Evolutionary conservation across 2,888 invertebrate species (phyloP).

Genomic region (Caenorhabditis macrosperma): DNA sequence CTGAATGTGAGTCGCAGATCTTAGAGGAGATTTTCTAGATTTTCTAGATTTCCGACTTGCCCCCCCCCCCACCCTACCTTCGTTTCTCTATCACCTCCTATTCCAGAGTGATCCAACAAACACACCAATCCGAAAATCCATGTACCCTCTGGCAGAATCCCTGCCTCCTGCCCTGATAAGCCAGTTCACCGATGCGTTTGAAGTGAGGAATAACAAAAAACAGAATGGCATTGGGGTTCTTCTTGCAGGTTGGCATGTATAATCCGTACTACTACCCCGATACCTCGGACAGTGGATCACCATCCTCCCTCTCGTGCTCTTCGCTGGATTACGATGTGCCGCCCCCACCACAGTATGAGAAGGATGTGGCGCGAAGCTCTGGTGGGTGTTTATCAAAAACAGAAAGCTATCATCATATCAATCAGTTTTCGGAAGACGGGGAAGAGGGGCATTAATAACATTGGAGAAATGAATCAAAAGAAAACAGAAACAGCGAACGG

Average conservation of each 20-base stretch:
- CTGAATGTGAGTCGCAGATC: conserved; percentile 64
- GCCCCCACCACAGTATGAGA: conserved; percentile 59
- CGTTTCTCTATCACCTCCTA: background rate
- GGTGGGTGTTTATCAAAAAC: conserved; percentile 48
- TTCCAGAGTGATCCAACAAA: conserved; percentile 54
- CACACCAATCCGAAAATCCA: conserved; percentile 40
- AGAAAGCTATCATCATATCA: conserved; percentile 15
- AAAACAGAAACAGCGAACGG: conserved; percentile 21
- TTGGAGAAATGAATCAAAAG: conserved; percentile 18
- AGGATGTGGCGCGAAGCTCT: conserved; percentile 65
- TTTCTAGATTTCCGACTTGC: background rate
- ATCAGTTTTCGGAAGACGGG: conserved; percentile 1
- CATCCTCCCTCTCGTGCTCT: conserved; percentile 64
- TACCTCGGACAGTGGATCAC: conserved; percentile 65
- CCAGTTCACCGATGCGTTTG: conserved; percentile 47
- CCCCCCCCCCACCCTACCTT: no score
- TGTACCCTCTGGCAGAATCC: conserved; percentile 14
- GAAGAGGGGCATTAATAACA: background rate
- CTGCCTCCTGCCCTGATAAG: conserved; percentile 26
- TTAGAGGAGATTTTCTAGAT: background rate
- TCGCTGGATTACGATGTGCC: conserved; percentile 63
- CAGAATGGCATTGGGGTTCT: background rate
- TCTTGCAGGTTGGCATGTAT: conserved; percentile 35
- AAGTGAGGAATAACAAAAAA: conserved; percentile 17
- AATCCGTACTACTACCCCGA: conserved; percentile 55